Percentiles rank a stretch among this genome's conserved stretches.
Conservation (phyloP, 2,113 vertebrate species). For the Coptodon bakossiorum region DNA sequence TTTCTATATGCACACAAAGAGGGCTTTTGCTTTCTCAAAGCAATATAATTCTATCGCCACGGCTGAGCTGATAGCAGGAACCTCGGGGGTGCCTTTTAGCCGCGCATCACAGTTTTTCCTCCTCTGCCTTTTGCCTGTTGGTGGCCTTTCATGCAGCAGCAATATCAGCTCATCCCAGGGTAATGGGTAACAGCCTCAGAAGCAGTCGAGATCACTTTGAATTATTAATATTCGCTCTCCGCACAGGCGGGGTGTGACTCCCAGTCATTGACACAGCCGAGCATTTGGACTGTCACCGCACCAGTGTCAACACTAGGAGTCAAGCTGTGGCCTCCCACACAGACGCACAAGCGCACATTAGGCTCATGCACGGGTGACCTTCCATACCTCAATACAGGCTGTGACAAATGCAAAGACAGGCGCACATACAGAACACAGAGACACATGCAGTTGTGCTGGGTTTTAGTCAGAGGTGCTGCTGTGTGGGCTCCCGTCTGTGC, state of each 20-base stretch:
- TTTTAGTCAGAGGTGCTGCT: not conserved
- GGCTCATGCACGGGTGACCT: slow-evolving; percentile 26
- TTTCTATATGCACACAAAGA: not conserved
- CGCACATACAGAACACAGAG: not conserved
- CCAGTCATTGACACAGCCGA: slow-evolving; percentile 11
- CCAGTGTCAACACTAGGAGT: slow-evolving; percentile 57
- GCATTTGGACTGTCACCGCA: slow-evolving; percentile 37
- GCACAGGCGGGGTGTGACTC: slow-evolving; percentile 10
- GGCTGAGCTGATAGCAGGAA: slow-evolving; percentile 28
- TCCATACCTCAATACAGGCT: slow-evolving; percentile 22
- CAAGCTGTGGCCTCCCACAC: slow-evolving; percentile 20
- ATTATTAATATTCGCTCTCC: slow-evolving; percentile 66
- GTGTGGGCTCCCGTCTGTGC: slow-evolving; percentile 5
- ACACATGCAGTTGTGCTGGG: not conserved
- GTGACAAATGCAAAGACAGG: slow-evolving; percentile 14
- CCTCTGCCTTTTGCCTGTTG: slow-evolving; percentile 13
- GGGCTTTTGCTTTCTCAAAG: not conserved
- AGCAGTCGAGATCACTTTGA: slow-evolving; percentile 54
- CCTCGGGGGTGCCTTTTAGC: slow-evolving; percentile 43
- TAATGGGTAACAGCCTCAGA: slow-evolving; percentile 51
- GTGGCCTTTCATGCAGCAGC: slow-evolving; percentile 54
- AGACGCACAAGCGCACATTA: slow-evolving; percentile 3
- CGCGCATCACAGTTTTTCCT: slow-evolving; percentile 11
- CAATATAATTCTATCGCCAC: slow-evolving; percentile 6
- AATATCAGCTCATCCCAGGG: slow-evolving; percentile 50